Evolutionary conservation across 2,113 vertebrate genomes (phyloP).

Genomic region (Oxygymnocypris stewartii): DNA sequence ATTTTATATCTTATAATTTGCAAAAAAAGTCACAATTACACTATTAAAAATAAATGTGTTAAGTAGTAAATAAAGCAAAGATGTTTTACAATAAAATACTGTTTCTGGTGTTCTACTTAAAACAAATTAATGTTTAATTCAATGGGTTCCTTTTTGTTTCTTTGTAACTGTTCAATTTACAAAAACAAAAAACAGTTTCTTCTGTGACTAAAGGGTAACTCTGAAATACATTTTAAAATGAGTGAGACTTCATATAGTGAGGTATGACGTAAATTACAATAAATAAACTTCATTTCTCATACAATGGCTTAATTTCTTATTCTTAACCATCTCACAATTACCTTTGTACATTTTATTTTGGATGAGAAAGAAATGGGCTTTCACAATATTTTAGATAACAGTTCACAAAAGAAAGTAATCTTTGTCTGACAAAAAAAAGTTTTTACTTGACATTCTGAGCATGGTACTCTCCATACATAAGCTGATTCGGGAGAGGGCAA

Average conservation of each 20-base stretch:
- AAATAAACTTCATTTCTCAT: not conserved
- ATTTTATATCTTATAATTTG: not conserved
- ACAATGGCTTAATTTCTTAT: not conserved
- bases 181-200: not conserved
- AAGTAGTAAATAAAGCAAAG: too few species aligned
- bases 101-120: too few species aligned
- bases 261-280: not conserved
- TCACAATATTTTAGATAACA: not conserved
- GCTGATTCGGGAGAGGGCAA: slow-evolving; percentile 15
- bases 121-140: not conserved
- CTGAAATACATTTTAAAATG: not conserved
- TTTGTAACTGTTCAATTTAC: not conserved
- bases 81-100: too few species aligned
- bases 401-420: not conserved
- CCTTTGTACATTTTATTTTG: not conserved
- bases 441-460: slow-evolving; percentile 4
- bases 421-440: not conserved
- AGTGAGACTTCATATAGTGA: not conserved
- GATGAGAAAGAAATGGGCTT: not conserved
- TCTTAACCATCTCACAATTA: not conserved
- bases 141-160: not conserved
- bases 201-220: not conserved
- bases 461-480: not conserved
- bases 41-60: too few species aligned
- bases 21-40: not conserved